phyloP scores from a whole-genome alignment of 2,888 invertebrate genomes.

The Monoplex corrugatus region DNA sequence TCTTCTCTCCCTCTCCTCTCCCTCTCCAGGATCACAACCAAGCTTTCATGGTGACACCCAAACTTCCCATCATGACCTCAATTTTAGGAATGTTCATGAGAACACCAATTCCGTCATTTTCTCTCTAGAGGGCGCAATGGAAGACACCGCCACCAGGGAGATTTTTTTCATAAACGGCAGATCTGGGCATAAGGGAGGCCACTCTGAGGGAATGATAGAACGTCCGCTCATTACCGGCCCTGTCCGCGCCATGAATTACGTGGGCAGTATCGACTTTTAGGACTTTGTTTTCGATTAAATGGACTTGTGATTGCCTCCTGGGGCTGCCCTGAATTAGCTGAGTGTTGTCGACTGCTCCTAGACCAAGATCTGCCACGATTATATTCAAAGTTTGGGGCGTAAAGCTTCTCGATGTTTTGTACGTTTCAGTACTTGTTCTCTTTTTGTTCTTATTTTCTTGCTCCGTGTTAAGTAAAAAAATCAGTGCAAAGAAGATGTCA shows the following conservation, averaged over 20 bases:
- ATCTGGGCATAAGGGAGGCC: not conserved
- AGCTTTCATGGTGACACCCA: too few species aligned
- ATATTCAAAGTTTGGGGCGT: too few species aligned
- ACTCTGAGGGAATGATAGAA: not conserved
- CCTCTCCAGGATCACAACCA: too few species aligned
- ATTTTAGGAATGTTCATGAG: too few species aligned
- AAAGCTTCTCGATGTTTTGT: not conserved
- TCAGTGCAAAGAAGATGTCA: too few species aligned
- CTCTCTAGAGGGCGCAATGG: not conserved
- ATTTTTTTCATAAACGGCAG: not conserved
- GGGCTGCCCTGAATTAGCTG: not conserved
- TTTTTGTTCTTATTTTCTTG: not conserved
- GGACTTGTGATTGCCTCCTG: not conserved
- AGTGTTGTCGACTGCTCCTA: not conserved
- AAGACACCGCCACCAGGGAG: not conserved
- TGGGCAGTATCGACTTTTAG: not conserved
- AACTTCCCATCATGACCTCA: too few species aligned
- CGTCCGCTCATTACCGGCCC: not conserved
- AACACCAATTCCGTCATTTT: not conserved
- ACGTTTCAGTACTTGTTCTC: not conserved
- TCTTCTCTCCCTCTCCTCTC: too few species aligned
- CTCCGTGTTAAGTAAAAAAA: not conserved
- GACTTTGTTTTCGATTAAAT: not conserved
- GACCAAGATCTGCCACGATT: too few species aligned
- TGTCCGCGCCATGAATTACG: not conserved